Evolutionary conservation across 2,113 vertebrate genomes (phyloP).

Genomic region (Scophthalmus maximus): DNA sequence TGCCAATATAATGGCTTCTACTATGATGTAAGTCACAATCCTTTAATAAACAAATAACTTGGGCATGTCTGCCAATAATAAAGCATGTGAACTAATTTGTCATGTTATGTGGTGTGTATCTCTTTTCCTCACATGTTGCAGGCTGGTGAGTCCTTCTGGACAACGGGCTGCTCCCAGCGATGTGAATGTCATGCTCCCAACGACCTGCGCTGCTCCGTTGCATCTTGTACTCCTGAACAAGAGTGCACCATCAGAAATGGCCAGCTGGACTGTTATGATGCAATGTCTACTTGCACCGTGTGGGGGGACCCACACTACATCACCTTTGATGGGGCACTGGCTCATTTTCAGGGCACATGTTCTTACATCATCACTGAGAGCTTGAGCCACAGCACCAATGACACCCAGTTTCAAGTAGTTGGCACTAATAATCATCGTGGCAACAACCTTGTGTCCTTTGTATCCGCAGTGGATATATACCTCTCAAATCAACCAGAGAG

Average conservation of each 20-base stretch:
- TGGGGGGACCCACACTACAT: slow-evolving; percentile 84
- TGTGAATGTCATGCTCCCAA: slow-evolving; percentile 69
- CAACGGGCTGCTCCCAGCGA: slow-evolving; percentile 47
- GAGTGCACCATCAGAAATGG: slow-evolving; percentile 70
- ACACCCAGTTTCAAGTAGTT: slow-evolving; percentile 61
- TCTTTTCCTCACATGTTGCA: slow-evolving; percentile 4
- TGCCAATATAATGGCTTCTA: slow-evolving; percentile 70
- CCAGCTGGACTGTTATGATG: slow-evolving; percentile 52
- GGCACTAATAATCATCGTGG: slow-evolving; percentile 73
- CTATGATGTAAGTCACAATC: slow-evolving; percentile 44
- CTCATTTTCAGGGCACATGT: slow-evolving; percentile 84
- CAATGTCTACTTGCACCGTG: slow-evolving; percentile 74
- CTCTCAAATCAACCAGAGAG: slow-evolving; percentile 38
- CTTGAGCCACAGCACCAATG: not conserved
- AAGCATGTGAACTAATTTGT: too few species aligned
- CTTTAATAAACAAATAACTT: too few species aligned
- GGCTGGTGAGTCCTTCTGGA: slow-evolving; percentile 75
- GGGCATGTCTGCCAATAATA: too few species aligned
- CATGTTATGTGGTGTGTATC: too few species aligned
- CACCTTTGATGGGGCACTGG: slow-evolving; percentile 82
- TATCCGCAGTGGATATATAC: slow-evolving; percentile 75
- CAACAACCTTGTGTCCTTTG: slow-evolving; percentile 73
- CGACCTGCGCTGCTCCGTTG: slow-evolving; percentile 58
- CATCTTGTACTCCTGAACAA: slow-evolving; percentile 54
- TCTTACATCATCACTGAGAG: slow-evolving; percentile 78